These are phyloP conservation scores for Aphidius colemani DNA, from an alignment of 2,888 invertebrate genomes.

Conservation along the genomic window DNA sequence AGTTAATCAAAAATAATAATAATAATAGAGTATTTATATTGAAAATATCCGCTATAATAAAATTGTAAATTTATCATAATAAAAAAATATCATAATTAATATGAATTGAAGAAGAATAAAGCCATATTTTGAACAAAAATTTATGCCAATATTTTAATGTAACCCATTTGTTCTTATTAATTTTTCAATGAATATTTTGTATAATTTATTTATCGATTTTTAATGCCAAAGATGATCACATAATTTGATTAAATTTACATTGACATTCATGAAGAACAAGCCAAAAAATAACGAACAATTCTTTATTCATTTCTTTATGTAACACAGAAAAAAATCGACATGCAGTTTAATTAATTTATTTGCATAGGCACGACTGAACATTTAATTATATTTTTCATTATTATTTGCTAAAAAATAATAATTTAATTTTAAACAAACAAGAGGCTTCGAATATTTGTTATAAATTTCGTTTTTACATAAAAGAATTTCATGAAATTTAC, in stretches of 20 bases:
- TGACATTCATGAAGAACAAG: conserved; percentile 17
- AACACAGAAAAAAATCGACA: conserved; percentile 6
- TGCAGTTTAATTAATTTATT: conserved; percentile 8
- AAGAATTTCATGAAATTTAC: too few relatives aligned
- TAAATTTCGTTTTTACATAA: too few relatives aligned
- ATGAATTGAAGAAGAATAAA: neutral
- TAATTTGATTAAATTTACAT: conserved; percentile 26
- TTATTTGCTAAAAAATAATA: neutral
- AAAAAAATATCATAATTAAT: neutral
- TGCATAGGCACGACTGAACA: conserved; percentile 19
- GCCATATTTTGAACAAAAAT: conserved; percentile 50
- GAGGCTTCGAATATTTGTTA: too few relatives aligned
- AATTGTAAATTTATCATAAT: neutral
- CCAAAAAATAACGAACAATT: neutral
- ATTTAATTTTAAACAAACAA: too few relatives aligned
- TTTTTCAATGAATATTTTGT: conserved; percentile 32
- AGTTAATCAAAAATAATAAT: conserved; percentile 12
- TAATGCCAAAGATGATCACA: neutral
- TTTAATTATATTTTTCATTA: conserved; percentile 5
- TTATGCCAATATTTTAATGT: conserved; percentile 58
- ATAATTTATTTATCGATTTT: neutral
- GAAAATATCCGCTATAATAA: neutral
- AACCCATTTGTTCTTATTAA: conserved; percentile 41
- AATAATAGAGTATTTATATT: conserved; percentile 1
- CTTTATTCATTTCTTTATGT: conserved; percentile 7